Conservation (phyloP, 2,797 vertebrate species). For the Apogon talboti region DNA sequence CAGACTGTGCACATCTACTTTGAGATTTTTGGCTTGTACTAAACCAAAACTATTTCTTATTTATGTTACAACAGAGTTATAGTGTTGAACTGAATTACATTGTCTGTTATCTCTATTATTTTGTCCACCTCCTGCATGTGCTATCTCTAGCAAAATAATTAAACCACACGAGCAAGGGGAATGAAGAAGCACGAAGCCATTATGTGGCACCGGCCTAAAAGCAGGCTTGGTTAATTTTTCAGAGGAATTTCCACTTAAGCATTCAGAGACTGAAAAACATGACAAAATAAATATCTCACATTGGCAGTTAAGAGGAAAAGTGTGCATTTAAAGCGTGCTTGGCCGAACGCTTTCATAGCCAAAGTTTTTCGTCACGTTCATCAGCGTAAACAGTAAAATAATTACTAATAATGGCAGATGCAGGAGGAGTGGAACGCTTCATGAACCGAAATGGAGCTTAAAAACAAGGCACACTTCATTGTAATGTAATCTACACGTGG, state of each 20-base stretch:
- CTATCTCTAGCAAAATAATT: constrained; percentile 71
- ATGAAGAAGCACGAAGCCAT: constrained; percentile 71
- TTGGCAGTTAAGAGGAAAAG: constrained; percentile 61
- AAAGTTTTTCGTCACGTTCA: constrained; percentile 41
- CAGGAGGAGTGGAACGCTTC: constrained; percentile 4
- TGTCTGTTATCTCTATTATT: constrained; percentile 41
- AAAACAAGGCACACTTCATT: neutral
- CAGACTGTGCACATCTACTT: no score
- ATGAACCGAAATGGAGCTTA: constrained; percentile 9
- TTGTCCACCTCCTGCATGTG: constrained; percentile 46
- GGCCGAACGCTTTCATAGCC: constrained; percentile 59
- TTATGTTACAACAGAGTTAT: no score
- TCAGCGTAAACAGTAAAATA: constrained; percentile 30
- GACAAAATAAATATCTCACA: constrained; percentile 73
- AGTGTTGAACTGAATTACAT: constrained; percentile 8
- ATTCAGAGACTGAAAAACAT: constrained; percentile 69
- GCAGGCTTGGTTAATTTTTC: constrained; percentile 79
- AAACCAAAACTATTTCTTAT: no score
- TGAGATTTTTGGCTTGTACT: no score
- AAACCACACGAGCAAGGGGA: constrained; percentile 56
- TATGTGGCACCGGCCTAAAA: constrained; percentile 73
- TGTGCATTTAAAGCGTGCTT: constrained; percentile 55
- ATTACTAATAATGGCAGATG: constrained; percentile 18
- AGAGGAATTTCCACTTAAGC: constrained; percentile 71
- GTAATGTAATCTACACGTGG: neutral